Evolutionary conservation across 2,888 invertebrate species (phyloP).

Genomic region (Pristionchus mayeri): DNA sequence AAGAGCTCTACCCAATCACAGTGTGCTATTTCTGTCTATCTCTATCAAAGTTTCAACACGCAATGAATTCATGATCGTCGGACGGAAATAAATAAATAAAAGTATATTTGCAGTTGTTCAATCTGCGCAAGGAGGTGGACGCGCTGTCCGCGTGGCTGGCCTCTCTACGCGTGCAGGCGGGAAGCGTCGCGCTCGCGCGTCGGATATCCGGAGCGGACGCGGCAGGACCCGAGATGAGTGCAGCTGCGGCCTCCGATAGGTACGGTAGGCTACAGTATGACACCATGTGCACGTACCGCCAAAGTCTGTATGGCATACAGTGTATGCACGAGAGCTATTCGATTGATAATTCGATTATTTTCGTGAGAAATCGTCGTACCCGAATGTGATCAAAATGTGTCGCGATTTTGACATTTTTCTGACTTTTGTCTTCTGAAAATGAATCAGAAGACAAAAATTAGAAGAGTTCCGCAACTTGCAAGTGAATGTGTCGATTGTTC

Average conservation of each 20-base stretch:
- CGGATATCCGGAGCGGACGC: background rate
- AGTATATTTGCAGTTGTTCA: constrained; percentile 38
- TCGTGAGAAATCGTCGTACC: background rate
- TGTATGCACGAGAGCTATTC: background rate
- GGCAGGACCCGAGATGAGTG: background rate
- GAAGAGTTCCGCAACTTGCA: too few relatives aligned
- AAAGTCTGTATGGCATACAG: too few relatives aligned
- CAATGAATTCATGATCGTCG: background rate
- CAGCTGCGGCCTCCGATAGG: background rate
- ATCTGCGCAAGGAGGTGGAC: constrained; percentile 49
- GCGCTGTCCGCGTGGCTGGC: constrained; percentile 47
- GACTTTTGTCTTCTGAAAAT: too few relatives aligned
- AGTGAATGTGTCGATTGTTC: background rate
- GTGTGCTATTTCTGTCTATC: too few relatives aligned
- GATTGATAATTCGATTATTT: background rate
- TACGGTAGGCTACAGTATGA: constrained; percentile 10
- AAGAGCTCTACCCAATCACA: too few relatives aligned
- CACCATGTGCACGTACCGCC: background rate
- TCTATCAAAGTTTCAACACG: too few relatives aligned
- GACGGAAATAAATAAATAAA: background rate
- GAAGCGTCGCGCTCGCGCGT: constrained; percentile 19
- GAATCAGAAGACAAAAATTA: too few relatives aligned
- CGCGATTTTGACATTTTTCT: too few relatives aligned
- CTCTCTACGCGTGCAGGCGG: constrained; percentile 17
- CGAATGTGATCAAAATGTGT: too few relatives aligned